Evolutionary conservation across 2,113 vertebrate genomes (phyloP).

Genomic region (Vulpes vulpes): DNA sequence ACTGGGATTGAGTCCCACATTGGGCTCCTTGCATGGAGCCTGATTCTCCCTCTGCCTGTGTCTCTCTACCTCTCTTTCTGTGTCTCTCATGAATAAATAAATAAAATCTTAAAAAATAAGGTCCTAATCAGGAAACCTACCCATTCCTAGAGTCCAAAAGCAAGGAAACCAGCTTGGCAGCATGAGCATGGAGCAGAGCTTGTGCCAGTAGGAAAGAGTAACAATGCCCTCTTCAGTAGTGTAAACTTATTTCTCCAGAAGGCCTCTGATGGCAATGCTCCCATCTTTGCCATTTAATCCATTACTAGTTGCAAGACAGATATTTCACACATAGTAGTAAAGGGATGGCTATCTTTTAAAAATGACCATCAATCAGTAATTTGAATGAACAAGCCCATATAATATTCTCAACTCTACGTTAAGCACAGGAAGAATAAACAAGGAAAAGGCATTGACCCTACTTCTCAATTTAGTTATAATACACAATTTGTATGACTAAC

Average conservation of each 20-base stretch:
- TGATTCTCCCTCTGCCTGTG: too few species aligned
- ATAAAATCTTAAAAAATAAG: background rate
- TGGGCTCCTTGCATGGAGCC: too few species aligned
- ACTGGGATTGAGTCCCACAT: too few species aligned
- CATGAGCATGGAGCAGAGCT: background rate
- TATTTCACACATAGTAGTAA: slow-evolving; percentile 38
- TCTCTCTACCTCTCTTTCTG: too few species aligned
- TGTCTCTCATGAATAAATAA: too few species aligned
- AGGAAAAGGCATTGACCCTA: background rate
- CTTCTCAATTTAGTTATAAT: background rate
- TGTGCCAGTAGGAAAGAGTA: background rate
- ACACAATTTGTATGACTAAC: background rate
- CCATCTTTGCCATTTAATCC: background rate
- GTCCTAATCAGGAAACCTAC: background rate
- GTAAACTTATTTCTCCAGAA: background rate
- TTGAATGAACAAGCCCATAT: background rate
- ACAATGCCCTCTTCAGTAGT: background rate
- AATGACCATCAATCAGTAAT: background rate
- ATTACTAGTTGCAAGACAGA: background rate
- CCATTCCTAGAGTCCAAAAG: background rate
- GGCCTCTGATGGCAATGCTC: background rate
- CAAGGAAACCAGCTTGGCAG: background rate
- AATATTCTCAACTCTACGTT: background rate
- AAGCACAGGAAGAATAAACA: slow-evolving; percentile 8
- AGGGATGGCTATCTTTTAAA: background rate